A percentile compares a stretch with the other conserved stretches of the same genome.
These are phyloP conservation scores for Oscheius sp. DNA, from an alignment of 2,888 invertebrate genomes.

Conservation along the genomic window DNA sequence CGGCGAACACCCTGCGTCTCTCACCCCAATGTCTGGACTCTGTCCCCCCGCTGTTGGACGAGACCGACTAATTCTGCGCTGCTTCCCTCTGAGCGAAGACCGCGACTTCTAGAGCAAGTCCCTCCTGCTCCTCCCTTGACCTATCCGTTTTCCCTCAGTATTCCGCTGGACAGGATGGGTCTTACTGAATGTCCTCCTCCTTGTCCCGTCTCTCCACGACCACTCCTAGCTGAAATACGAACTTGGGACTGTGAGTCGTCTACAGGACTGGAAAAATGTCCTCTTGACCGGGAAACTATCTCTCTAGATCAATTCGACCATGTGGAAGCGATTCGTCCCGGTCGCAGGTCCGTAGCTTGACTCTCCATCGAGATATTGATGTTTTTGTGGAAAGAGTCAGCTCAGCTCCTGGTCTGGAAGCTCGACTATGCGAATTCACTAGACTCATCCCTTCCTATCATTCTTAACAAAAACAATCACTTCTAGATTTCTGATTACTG, in stretches of 20 bases:
- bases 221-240: neutral
- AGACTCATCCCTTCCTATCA: too few relatives aligned
- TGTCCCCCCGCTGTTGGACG: constrained; percentile 26
- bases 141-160: too few relatives aligned
- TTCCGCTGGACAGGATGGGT: neutral
- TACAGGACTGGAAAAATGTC: neutral
- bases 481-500: too few relatives aligned
- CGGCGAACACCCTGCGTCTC: constrained; percentile 26
- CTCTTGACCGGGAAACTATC: neutral
- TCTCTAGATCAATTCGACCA: neutral
- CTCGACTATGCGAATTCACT: too few relatives aligned
- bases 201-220: constrained; percentile 1
- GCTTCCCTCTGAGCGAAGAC: constrained; percentile 28
- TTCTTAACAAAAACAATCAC: too few relatives aligned
- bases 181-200: neutral
- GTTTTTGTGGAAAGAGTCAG: too few relatives aligned
- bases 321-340: too few relatives aligned
- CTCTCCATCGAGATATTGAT: too few relatives aligned
- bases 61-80: constrained; percentile 38
- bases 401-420: too few relatives aligned
- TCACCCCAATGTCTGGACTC: constrained; percentile 18
- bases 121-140: neutral
- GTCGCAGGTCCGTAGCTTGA: too few relatives aligned
- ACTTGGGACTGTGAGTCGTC: neutral
- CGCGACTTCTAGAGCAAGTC: neutral